These are phyloP conservation scores for Gymnocheta viridis DNA, from an alignment of 2,888 invertebrate species.

Conservation along the genomic window DNA sequence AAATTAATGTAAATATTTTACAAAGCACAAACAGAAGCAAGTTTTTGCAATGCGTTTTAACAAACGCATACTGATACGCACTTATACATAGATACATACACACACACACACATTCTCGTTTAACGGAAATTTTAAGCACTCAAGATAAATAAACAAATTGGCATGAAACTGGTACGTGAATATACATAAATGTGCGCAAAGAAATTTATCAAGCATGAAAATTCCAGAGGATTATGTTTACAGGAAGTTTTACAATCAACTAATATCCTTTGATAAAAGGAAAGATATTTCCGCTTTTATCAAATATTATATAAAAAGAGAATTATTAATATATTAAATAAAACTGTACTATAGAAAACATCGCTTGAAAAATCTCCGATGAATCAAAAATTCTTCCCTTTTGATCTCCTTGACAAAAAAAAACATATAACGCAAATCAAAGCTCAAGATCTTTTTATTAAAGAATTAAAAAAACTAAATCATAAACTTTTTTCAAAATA, in stretches of 20 bases:
- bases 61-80: no score
- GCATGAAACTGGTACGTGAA: background rate
- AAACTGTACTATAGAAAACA: background rate
- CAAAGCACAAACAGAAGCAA: background rate
- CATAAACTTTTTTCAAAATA: no score
- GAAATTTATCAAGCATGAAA: background rate
- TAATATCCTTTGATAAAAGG: background rate
- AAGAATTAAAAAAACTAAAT: no score
- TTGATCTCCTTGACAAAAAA: no score
- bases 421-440: no score
- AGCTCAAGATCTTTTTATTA: no score
- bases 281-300: background rate
- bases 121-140: background rate
- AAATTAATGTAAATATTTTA: constrained; percentile 29
- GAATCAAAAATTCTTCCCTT: no score
- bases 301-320: background rate
- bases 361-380: no score
- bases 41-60: background rate
- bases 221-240: background rate
- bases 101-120: background rate
- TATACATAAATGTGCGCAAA: background rate
- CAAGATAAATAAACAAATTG: background rate
- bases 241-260: background rate
- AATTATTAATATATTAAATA: background rate
- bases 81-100: background rate